Base-by-base conservation (phyloP, 2,888 invertebrate genomes). In the Phortica magna region DNA sequence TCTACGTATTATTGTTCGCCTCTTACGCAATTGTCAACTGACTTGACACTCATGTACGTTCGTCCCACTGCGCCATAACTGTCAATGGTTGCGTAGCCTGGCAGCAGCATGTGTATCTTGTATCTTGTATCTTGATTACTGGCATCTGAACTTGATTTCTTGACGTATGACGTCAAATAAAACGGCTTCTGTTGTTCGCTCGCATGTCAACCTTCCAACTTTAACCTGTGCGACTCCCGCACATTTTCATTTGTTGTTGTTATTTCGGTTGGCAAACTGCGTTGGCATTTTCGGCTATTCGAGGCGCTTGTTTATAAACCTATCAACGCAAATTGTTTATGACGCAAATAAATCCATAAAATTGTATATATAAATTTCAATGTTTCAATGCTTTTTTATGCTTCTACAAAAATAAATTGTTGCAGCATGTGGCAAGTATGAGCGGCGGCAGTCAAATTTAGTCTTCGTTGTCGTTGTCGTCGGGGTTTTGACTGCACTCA, bases 391-490 rank as follows among this genome's bases (percentile, higher is more conserved):
- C 39, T 22, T 31, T 22, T 31, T 7, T 61, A 2, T 61, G 22
- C 31, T 9, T 78, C 48, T 76, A 74, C 79, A 86, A 83, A 84
- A 84, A 85, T 86, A 85, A 83, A 83, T 81, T 83, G 81, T 48
- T 70, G 39, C 79, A 79, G 85, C 86, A 85, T 86, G 87, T 84
- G 87, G 84, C 85, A 84, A 70, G n/a, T 78, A 79, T 77, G 73
- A 73, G 39, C 67, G 31, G 31, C 31, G 5, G 5, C 31, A 55
- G 55, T 55, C 55, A 55, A 55, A 31, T 31, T 31, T 31, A 55
- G 55, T 55, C 55, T 7, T n/a, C 61, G 10, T 19, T 7, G 22
- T 61, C 41, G 22, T 7, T 59, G n/a, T 9, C 59, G 61, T 55
- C 72, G 17, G 55, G 19, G 64, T 7, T 55, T 74, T 65, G 57